phyloP scores from a whole-genome alignment of 1,140 invertebrate genomes.

The Neoseiulus cucumeris region DNA sequence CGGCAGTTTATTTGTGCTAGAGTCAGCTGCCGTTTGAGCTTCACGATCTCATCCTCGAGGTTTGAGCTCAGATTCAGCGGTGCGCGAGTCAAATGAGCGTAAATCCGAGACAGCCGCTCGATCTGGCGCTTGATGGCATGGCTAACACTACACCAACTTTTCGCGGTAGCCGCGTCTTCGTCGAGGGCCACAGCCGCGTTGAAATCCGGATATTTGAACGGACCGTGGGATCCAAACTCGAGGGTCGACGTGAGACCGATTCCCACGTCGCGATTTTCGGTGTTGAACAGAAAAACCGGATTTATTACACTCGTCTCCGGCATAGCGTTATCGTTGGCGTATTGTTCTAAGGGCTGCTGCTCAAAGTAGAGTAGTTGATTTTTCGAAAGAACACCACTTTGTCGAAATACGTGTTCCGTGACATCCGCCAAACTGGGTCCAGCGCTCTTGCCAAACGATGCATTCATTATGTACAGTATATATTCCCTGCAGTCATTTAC shows the following conservation, averaged over 20 bases:
- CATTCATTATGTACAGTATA: conserved; percentile 42
- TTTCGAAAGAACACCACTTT: conserved; percentile 54
- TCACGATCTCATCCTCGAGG: background rate
- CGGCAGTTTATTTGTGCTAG: background rate
- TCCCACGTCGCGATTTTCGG: background rate
- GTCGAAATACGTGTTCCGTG: conserved; percentile 43
- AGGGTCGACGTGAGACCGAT: background rate
- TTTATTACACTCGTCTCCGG: background rate
- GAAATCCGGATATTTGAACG: conserved; percentile 10
- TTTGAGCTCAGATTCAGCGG: background rate
- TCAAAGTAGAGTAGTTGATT: conserved; percentile 57
- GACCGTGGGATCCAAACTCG: background rate
- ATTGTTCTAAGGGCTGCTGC: conserved; percentile 36
- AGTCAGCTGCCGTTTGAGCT: background rate
- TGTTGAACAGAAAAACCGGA: background rate
- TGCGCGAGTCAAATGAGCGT: background rate
- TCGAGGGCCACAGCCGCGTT: background rate
- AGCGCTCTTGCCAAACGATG: background rate
- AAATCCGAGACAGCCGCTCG: background rate
- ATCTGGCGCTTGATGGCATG: background rate
- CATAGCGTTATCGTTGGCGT: conserved; percentile 40
- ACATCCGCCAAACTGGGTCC: background rate
- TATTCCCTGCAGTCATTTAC: conserved; percentile 51
- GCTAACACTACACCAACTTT: conserved; percentile 6
- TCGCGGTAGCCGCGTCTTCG: background rate